These are phyloP conservation scores for Diabrotica virgifera DNA, from an alignment of 1,140 invertebrate species.

Conservation along the genomic window DNA sequence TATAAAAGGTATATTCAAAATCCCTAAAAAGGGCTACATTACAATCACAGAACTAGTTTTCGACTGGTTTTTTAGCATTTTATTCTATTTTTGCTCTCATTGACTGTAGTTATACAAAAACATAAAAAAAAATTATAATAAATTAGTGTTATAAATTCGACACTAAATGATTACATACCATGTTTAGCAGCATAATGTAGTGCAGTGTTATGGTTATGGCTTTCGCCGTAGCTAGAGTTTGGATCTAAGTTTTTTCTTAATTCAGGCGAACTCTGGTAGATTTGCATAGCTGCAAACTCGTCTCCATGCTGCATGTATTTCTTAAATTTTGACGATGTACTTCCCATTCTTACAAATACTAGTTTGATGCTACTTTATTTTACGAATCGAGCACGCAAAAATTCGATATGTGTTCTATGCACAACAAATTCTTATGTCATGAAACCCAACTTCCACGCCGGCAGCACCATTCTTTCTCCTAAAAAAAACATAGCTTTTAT, in stretches of 20 bases:
- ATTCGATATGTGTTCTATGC: constrained; percentile 33
- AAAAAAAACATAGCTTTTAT: constrained; percentile 16
- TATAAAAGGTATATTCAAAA: too few species aligned
- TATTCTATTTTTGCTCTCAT: too few species aligned
- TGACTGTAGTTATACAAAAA: too few species aligned
- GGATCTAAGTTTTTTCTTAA: constrained; percentile 66
- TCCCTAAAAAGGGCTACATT: too few species aligned
- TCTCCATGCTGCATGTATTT: constrained; percentile 71
- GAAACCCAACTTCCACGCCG: constrained; percentile 31
- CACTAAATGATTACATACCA: constrained; percentile 62
- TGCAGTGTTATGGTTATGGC: constrained; percentile 65
- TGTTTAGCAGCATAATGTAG: constrained; percentile 66
- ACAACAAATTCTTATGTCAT: constrained; percentile 36
- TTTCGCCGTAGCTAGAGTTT: constrained; percentile 67
- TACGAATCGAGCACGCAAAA: constrained; percentile 16
- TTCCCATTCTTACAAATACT: constrained; percentile 56
- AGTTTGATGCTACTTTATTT: constrained; percentile 16
- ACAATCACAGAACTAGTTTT: too few species aligned
- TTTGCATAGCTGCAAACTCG: constrained; percentile 67
- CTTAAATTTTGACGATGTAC: constrained; percentile 67
- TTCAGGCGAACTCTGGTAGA: constrained; percentile 59
- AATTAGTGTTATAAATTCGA: too few species aligned
- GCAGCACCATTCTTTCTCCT: constrained; percentile 35
- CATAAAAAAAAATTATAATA: too few species aligned
- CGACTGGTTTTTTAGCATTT: too few species aligned